Conservation (phyloP, 2,888 invertebrate species). For the Zootermopsis nevadensis region DNA sequence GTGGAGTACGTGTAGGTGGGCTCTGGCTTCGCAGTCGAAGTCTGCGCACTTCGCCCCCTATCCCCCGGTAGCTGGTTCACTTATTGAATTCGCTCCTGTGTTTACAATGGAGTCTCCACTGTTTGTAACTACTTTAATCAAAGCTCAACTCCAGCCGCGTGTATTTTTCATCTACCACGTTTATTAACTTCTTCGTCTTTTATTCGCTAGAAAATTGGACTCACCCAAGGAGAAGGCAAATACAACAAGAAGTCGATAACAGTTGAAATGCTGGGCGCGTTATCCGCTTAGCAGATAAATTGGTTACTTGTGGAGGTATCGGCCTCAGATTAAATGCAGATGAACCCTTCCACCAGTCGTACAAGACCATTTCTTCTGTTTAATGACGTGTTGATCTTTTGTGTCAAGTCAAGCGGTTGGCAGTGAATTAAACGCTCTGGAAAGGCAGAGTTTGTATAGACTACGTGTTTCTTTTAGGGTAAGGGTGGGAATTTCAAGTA, state of each 20-base stretch:
- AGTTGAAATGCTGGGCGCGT: slow-evolving; percentile 39
- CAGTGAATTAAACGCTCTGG: background rate
- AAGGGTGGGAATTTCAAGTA: no score
- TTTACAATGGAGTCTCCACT: slow-evolving; percentile 53
- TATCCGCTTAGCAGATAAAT: slow-evolving; percentile 31
- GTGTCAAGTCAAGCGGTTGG: background rate
- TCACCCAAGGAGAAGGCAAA: slow-evolving; percentile 60
- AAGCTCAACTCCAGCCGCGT: slow-evolving; percentile 54
- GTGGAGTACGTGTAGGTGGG: background rate
- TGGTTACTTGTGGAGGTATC: slow-evolving; percentile 38
- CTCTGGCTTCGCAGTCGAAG: background rate
- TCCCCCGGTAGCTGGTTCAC: slow-evolving; percentile 48
- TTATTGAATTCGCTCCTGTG: slow-evolving; percentile 54
- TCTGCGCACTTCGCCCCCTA: background rate
- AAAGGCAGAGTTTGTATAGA: no score
- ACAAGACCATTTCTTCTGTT: background rate
- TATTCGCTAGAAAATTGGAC: slow-evolving; percentile 61
- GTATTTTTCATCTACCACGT: slow-evolving; percentile 57
- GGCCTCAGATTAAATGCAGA: slow-evolving; percentile 35
- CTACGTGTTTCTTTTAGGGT: no score
- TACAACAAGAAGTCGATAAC: slow-evolving; percentile 56
- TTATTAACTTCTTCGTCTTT: slow-evolving; percentile 61
- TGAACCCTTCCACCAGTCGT: background rate
- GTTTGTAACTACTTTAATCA: slow-evolving; percentile 56
- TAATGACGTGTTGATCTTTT: background rate